Evolutionary conservation across 2,888 invertebrate genomes (phyloP).

Genomic region (Didymodactylos carnosus): DNA sequence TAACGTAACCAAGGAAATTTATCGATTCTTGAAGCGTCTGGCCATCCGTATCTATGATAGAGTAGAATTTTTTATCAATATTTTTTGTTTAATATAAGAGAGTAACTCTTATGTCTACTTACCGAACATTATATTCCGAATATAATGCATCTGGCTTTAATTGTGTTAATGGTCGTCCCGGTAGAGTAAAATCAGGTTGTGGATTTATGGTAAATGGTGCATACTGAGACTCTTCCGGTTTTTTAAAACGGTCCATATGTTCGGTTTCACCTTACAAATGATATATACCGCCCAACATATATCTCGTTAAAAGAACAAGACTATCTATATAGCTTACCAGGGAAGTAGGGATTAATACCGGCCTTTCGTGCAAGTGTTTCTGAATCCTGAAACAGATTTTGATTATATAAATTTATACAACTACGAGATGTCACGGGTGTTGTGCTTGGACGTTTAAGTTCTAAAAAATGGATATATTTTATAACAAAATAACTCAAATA

Average conservation of each 20-base stretch:
- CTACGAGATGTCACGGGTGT: too few relatives aligned
- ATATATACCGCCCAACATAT: too few relatives aligned
- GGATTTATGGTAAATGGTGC: constrained; percentile 29
- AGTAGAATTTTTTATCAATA: neutral
- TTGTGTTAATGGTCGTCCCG: constrained; percentile 25
- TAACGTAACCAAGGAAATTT: neutral
- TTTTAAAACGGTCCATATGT: constrained; percentile 25
- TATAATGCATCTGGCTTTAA: constrained; percentile 17
- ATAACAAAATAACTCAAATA: neutral
- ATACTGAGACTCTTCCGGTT: constrained; percentile 18
- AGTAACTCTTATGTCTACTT: neutral
- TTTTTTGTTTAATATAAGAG: too few relatives aligned
- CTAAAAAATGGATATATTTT: neutral
- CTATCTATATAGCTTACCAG: too few relatives aligned
- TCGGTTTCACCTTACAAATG: constrained; percentile 29
- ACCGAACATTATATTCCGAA: neutral
- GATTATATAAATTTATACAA: too few relatives aligned
- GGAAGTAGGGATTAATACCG: constrained; percentile 31
- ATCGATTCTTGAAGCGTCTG: neutral
- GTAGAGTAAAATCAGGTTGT: constrained; percentile 24
- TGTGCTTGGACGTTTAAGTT: constrained; percentile 12
- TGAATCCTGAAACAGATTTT: constrained; percentile 16
- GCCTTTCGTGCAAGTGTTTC: constrained; percentile 18
- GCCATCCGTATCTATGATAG: neutral
- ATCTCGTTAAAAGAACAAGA: too few relatives aligned